Conservation (phyloP, 2,888 invertebrate genomes). For the Apamea epomidion region DNA sequence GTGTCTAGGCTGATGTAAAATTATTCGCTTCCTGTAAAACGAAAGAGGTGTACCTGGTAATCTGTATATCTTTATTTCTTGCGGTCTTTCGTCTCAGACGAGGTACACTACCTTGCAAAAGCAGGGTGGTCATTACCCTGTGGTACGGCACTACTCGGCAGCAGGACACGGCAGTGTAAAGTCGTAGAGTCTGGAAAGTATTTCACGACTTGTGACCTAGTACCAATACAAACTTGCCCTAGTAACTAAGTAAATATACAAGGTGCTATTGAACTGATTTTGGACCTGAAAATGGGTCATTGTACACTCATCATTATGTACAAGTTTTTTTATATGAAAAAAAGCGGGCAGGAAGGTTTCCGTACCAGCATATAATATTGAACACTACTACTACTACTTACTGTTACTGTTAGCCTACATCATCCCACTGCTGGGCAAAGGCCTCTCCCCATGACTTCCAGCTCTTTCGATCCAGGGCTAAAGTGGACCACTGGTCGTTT, state of each 20-base stretch:
- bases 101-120: slow-evolving; percentile 4
- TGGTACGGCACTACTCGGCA: background rate
- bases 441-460: too few species aligned
- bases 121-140: background rate
- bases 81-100: slow-evolving; percentile 2
- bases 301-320: background rate
- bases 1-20: slow-evolving; percentile 46
- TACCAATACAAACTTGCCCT: background rate
- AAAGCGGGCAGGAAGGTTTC: too few species aligned
- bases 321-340: too few species aligned
- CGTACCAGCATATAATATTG: too few species aligned
- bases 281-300: background rate
- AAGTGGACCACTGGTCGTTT: too few species aligned
- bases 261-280: background rate
- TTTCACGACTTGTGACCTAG: background rate
- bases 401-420: too few species aligned
- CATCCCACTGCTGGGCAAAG: too few species aligned
- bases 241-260: background rate
- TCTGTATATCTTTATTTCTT: slow-evolving; percentile 22
- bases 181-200: background rate
- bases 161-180: background rate
- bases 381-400: too few species aligned
- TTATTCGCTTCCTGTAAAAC: slow-evolving; percentile 45
- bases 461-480: too few species aligned
- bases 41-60: slow-evolving; percentile 31